phyloP scores from a whole-genome alignment of 1,140 invertebrate species.

The Dreissena rostriformis region DNA sequence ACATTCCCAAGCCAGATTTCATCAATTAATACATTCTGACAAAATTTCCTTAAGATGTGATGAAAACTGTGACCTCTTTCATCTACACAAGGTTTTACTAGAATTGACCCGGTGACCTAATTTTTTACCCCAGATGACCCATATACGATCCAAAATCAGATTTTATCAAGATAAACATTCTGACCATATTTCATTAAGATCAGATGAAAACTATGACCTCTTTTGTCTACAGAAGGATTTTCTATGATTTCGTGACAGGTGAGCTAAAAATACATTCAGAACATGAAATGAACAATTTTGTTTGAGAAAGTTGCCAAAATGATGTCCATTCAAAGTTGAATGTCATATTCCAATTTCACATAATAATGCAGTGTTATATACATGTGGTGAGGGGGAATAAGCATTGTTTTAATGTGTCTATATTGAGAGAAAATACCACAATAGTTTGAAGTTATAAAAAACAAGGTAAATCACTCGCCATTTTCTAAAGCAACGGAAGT shows the following conservation, averaged over 20 bases:
- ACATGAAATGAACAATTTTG: too few species aligned
- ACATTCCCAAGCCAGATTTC: background rate
- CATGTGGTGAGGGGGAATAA: too few species aligned
- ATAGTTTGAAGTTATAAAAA: too few species aligned
- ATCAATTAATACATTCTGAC: background rate
- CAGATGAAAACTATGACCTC: background rate
- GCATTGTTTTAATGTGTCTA: too few species aligned
- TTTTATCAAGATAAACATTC: background rate
- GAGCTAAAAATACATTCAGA: conserved; percentile 6
- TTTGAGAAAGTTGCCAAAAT: too few species aligned
- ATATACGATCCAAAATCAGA: background rate
- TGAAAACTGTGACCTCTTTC: background rate
- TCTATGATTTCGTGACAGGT: background rate
- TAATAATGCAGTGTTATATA: too few species aligned
- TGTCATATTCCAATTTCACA: too few species aligned
- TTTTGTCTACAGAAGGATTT: background rate
- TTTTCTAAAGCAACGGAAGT: too few species aligned
- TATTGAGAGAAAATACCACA: too few species aligned
- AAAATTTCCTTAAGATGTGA: background rate
- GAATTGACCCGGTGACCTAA: background rate
- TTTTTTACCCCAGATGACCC: background rate
- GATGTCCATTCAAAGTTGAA: too few species aligned
- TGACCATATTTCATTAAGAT: background rate
- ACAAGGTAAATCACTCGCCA: too few species aligned
- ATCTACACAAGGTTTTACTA: background rate